phyloP scores from a whole-genome alignment of 2,888 invertebrate species.

The Bugulina stolonifera region DNA sequence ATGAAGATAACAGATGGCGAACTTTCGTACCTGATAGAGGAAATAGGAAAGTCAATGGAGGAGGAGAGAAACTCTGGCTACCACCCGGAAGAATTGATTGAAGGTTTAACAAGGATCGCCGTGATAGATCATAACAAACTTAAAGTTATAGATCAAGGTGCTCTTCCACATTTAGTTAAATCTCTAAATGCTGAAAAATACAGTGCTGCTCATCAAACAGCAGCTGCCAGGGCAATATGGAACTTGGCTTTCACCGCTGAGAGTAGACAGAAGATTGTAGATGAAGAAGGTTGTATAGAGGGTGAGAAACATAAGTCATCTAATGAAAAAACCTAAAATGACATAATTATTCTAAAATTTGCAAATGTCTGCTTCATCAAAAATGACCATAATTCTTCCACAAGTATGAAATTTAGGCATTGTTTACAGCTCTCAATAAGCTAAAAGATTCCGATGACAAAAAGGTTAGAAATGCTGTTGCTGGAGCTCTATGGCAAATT shows the following conservation, averaged over 20 bases:
- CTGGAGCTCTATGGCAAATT: slow-evolving; percentile 7
- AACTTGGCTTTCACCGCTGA: slow-evolving; percentile 8
- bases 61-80: neutral
- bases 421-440: neutral
- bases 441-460: neutral
- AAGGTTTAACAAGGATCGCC: slow-evolving; percentile 10
- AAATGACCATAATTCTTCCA: too few relatives aligned
- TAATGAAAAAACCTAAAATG: too few relatives aligned
- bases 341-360: too few relatives aligned
- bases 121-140: slow-evolving; percentile 2
- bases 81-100: slow-evolving; percentile 13
- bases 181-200: neutral
- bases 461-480: neutral
- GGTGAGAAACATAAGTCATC: too few relatives aligned
- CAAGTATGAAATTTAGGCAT: too few relatives aligned
- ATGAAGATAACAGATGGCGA: slow-evolving; percentile 13
- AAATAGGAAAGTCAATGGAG: slow-evolving; percentile 4
- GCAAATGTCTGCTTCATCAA: too few relatives aligned
- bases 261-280: neutral
- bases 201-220: neutral
- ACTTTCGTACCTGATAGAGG: neutral
- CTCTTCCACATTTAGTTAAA: neutral
- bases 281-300: neutral
- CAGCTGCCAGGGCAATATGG: slow-evolving; percentile 8
- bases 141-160: neutral